phyloP scores from a whole-genome alignment of 92 coral and sea anemone species.

The Desmophyllum pertusum region DNA sequence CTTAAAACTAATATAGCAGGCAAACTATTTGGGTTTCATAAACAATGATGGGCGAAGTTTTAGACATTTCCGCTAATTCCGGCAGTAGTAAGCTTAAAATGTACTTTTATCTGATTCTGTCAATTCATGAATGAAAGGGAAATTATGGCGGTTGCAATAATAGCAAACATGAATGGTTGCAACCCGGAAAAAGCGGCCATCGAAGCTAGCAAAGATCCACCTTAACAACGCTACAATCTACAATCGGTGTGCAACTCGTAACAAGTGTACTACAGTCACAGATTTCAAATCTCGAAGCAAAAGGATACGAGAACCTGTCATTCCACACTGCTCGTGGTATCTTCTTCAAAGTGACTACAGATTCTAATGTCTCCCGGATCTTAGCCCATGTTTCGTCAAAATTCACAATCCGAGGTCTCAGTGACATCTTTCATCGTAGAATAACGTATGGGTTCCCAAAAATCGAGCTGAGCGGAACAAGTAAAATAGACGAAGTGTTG shows the following conservation, averaged over 20 bases:
- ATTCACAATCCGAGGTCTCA: conserved; percentile 93
- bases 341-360: conserved; percentile 91
- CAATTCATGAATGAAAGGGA: conserved; percentile 3
- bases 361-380: conserved; percentile 83
- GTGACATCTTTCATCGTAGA: conserved; percentile 94
- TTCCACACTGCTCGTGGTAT: conserved; percentile 91
- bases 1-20: neutral
- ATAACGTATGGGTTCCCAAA: conserved; percentile 44
- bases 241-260: neutral
- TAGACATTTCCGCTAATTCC: neutral
- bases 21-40: neutral
- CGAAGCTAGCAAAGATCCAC: neutral
- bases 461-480: conserved; percentile 19
- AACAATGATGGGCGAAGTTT: neutral
- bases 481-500: neutral
- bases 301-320: conserved; percentile 98
- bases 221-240: neutral
- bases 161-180: neutral
- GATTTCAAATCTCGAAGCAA: no score
- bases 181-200: neutral
- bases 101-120: neutral
- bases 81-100: neutral
- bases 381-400: conserved; percentile 97
- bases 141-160: neutral
- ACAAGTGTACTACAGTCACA: neutral